Conservation (phyloP, 2,113 vertebrate genomes). For the Narcine bancroftii region DNA sequence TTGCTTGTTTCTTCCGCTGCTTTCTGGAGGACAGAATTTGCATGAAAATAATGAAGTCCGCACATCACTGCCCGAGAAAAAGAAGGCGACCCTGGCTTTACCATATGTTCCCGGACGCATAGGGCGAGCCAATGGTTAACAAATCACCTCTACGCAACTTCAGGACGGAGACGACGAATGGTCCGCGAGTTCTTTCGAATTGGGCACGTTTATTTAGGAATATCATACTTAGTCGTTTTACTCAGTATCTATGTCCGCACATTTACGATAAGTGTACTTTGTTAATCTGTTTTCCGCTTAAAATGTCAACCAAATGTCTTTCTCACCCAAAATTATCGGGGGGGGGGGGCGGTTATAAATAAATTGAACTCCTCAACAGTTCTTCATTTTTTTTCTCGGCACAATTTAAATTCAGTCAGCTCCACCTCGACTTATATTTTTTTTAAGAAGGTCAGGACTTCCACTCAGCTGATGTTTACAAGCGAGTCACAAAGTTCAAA, state of each 20-base stretch:
- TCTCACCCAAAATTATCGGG: not conserved
- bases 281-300: no score
- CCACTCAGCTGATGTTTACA: not conserved
- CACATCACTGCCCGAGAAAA: constrained; percentile 56
- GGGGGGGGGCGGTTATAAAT: not conserved
- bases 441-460: no score
- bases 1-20: constrained; percentile 1
- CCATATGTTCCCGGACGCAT: constrained; percentile 74
- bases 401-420: not conserved
- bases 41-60: constrained; percentile 25
- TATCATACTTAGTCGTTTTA: not conserved
- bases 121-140: constrained; percentile 49
- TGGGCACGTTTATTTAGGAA: not conserved
- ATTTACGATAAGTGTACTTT: not conserved
- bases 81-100: constrained; percentile 53
- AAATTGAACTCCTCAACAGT: not conserved
- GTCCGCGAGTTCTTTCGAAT: not conserved
- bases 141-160: constrained; percentile 50
- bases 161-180: not conserved
- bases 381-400: not conserved
- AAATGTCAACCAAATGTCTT: not conserved
- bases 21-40: constrained; percentile 26
- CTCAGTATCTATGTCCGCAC: not conserved
- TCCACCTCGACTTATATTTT: no score
- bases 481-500: not conserved